Base-by-base conservation (phyloP, 2,888 invertebrate genomes). In the Cerastoderma edule region DNA sequence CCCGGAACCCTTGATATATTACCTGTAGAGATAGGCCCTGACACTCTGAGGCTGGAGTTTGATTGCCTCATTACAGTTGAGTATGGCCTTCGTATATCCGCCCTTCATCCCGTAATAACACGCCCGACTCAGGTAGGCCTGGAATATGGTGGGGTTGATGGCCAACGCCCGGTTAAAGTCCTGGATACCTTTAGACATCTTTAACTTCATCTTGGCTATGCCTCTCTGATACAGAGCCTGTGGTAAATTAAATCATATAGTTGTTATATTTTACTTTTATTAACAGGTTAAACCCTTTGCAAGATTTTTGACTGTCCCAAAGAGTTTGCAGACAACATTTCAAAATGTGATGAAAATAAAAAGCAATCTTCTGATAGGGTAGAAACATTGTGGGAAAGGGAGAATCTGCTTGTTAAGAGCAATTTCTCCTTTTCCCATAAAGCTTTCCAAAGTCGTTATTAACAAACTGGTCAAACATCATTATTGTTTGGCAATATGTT, bases 11-110 rank as follows among this genome's bases (percentile, higher is more conserved):
- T n/a, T n/a, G 24, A 16, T 8, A 56, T 22, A 63, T 60, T 74
- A 92, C 92, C 92, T 91, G 84, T 93, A 93, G n/a, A 93, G 82
- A 78, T 90, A 92, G 19, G 91, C 90, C 46, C 93, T 83, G 33
- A 92, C 89, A 85, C 92, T 92, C 65, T 89, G 87, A 4, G 93
- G 92, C 79, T 92, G 91, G 32, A 93, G 84, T 72, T 87, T 89
- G 65, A 93, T 88, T 48, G 92, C 93, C 80, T 93, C 92, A 78
- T 93, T 93, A 83, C 93, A 93, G 86, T 93, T 93, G 53, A 93
- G 87, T 57, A 93, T 92, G 50, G 91, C 93, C 78, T 93, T 93
- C 13, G 91, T 88, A 72, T 89, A 91, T 54, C 88, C 88, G 0
- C 88, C 87, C 70, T 89, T 89, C 83, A 90, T 85, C 0, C 92